Evolutionary conservation across 1,140 invertebrate genomes (phyloP).

Genomic region (Acyrthosiphon pisum): DNA sequence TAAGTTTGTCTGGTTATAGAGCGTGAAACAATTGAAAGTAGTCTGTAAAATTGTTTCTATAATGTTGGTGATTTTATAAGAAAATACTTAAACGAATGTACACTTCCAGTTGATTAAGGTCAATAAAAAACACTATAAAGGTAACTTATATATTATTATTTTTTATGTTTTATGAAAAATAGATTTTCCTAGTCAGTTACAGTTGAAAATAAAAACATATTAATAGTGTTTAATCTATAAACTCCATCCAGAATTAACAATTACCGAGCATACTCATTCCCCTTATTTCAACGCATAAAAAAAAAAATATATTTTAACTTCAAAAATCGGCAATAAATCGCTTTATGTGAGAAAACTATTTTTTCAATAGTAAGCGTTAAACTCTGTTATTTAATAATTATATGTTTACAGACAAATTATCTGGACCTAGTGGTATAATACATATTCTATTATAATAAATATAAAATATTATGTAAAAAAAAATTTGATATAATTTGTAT

Average conservation of each 20-base stretch:
- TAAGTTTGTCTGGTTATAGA: not conserved
- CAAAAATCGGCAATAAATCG: no score
- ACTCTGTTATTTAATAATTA: no score
- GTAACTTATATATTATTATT: not conserved
- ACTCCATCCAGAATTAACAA: not conserved
- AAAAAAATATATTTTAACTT: no score
- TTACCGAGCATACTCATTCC: not conserved
- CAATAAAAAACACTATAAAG: not conserved
- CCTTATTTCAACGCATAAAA: no score
- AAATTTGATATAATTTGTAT: not conserved
- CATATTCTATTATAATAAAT: not conserved
- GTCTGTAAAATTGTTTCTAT: not conserved
- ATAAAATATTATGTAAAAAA: not conserved
- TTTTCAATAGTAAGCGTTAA: no score
- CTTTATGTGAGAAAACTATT: no score
- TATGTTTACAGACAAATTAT: no score
- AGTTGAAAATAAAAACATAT: not conserved
- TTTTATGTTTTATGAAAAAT: not conserved
- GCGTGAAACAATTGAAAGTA: constrained; percentile 17
- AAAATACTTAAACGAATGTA: not conserved
- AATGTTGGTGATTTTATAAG: not conserved
- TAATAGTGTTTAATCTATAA: not conserved
- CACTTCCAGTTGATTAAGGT: not conserved
- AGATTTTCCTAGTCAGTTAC: not conserved
- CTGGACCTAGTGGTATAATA: not conserved